Percentiles rank a stretch among this genome's conserved stretches.
These are phyloP conservation scores for Saxicola maurus DNA, from an alignment of 2,797 vertebrate species.

Conservation along the genomic window DNA sequence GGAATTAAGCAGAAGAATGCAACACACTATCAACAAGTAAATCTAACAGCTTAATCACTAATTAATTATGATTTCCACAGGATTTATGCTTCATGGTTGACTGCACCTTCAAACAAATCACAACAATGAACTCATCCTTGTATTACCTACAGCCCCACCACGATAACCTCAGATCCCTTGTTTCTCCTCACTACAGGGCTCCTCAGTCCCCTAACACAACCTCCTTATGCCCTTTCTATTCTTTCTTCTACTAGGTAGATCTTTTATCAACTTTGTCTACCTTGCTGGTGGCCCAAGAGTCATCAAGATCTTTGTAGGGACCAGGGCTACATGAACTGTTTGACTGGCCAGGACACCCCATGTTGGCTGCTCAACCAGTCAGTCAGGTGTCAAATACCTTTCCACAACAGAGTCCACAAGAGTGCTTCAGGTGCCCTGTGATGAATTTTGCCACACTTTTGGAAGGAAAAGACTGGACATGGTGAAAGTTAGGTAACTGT, in stretches of 20 bases:
- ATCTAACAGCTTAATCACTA: neutral
- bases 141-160: neutral
- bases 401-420: neutral
- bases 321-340: fast-evolving
- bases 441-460: neutral
- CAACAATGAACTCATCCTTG: conserved; percentile 1
- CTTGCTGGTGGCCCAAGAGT: neutral
- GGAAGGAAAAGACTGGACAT: neutral
- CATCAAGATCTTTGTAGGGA: neutral
- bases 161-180: neutral
- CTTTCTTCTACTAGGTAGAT: neutral
- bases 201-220: neutral
- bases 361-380: neutral
- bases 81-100: neutral
- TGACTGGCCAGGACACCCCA: neutral
- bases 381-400: neutral
- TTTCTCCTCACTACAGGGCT: neutral
- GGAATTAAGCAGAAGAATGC: neutral
- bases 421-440: neutral
- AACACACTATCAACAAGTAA: neutral
- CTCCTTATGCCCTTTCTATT: neutral
- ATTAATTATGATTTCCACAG: conserved; percentile 20
- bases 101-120: neutral
- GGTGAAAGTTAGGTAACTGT: neutral
- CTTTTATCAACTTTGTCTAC: neutral